Base-by-base conservation (phyloP, 2,888 invertebrate species). In the Vannuccia rotundouncinata region DNA sequence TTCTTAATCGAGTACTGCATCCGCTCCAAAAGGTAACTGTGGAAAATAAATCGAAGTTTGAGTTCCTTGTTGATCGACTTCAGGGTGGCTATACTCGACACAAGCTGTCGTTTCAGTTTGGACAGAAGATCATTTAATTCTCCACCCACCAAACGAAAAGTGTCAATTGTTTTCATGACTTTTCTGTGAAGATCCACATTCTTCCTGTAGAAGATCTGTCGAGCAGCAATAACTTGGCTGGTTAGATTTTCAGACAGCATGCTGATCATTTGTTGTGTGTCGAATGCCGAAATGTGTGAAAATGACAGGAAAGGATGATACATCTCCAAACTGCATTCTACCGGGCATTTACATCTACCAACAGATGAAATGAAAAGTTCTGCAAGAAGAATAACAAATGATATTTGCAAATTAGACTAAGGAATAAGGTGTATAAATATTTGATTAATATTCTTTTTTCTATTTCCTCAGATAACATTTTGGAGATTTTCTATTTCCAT, bases 261-360 rank as follows among this genome's bases (percentile, higher is more conserved):
- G 22, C 25, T 66, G 5, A 66, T 66, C 25, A 66, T 66, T 22
- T 66, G 66, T 2, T 66, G 22, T 66, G 66, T 66, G 66, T 66
- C 66, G 66, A 66, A 66, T 5, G 66, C 66, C 5, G 66, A 66
- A 66, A 66, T 66, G 2, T 66, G 10, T 66, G 25, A 66, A 66
- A 66, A 66, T 22, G 66, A 66, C 22, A 66, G 22, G 22, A 66
- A 66, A 2, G 66, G 66, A 27, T 45, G 5, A 17, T 45, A 45
- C 10, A 10, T 5, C 5, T 5, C 17, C 5, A 10, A 45, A 10
- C 17, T 45, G 45, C 45, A 45, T 17, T 45, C 45, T 5, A 45
- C 17, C 17, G 45, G 45, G 17, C 45, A 45, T 45, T 45, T 45
- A 17, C 45, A 45, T n/a, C n/a, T n/a, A n/a, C n/a, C n/a, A n/a